Evolutionary conservation across 2,888 invertebrate species (phyloP), one percentile per base, ranked within the genome.

Genomic region (Tryphoninae sp.): DNA sequence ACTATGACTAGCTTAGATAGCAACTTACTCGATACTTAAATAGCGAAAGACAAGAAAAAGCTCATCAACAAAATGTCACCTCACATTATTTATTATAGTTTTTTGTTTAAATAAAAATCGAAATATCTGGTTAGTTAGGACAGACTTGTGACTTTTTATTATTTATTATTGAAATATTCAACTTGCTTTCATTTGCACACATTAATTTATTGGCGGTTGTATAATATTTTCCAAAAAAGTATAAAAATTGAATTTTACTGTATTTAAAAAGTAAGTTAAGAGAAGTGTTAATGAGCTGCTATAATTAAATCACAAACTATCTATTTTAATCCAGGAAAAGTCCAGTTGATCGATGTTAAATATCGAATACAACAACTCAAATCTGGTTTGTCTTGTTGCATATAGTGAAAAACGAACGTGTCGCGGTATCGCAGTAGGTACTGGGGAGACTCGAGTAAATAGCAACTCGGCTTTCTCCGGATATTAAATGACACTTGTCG

Each of bases 401-500:
- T 33, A 6, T 6, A 33, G 33, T 33, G 33, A 33, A 33, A 33
- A 33, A 33, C 33, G 33, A 7, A 8, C 13, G n/a, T 51, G n/a
- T 59, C 8, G 22, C 33, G 4, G 9, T 23, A 45, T 23, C 51
- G 7, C 7, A 49, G 16, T 6, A 4, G 26, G 16, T 6, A 4
- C 16, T 33, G 0, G 33, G 33, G 45, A 51, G 42, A 42, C 51
- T 67, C 2, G 33, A 72, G 51, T 45, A 26, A 65, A 74, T 65
- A 33, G 33, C 6, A 33, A 4, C 45, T 58, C 9, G 9, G 58
- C 16, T 53, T n/a, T n/a, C 42, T 19, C 55, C 71, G 74, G 78
- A 75, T 72, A 78, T 78, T 61, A 71, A 78, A 78, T 74, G 78
- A 81, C 75, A 78, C 58, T 78, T 33, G 67, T 55, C 64, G 71